Evolutionary conservation across 2,888 invertebrate species (phyloP), one percentile per base, ranked within the genome.

Genomic region (Hyles lineata): DNA sequence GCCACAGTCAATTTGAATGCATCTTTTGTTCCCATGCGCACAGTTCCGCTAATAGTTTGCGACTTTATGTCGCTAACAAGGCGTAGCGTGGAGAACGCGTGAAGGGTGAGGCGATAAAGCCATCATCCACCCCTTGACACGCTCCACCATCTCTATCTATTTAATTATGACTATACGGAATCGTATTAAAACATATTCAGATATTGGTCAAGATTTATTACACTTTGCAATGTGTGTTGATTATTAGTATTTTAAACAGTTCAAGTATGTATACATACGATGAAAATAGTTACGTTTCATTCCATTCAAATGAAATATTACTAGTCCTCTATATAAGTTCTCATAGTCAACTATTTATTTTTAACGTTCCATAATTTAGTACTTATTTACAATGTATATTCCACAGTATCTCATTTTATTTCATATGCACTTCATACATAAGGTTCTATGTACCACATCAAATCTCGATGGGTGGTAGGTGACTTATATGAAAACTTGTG

Each of bases 41-140:
- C 74, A 80, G 78, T 80, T 78, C 80, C 75, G 78, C 80, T 84
- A 83, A 83, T 81, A 81, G 80, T 76, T 82, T 76, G 75, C 79
- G 71, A 76, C 80, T 77, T 82, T 76, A 78, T 77, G 79, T 80
- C 82, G 78, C 78, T 89, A 90, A 90, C 86, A 77, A 83, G 80
- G 81, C 88, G 80, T 84, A 79, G 86, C 87, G 82, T 82, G 77
- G 74, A 87, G 76, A 89, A 90, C 89, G 77, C 75, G 77, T 75
- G 79, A 74, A 81, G 90, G 89, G 87, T 75, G 79, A 75, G 72
- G n/a, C 73, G 83, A 90, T 90, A 83, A 83, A 90, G 90, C 77
- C 85, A 82, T 90, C 87, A 85, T 76, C 21, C 35, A 78, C 78
- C 80, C 80, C 25, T 60, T 50, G 67, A 17, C 67, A 67, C 43